Evolutionary conservation across 2,888 invertebrate genomes (phyloP).

Genomic region (Luperina testacea): DNA sequence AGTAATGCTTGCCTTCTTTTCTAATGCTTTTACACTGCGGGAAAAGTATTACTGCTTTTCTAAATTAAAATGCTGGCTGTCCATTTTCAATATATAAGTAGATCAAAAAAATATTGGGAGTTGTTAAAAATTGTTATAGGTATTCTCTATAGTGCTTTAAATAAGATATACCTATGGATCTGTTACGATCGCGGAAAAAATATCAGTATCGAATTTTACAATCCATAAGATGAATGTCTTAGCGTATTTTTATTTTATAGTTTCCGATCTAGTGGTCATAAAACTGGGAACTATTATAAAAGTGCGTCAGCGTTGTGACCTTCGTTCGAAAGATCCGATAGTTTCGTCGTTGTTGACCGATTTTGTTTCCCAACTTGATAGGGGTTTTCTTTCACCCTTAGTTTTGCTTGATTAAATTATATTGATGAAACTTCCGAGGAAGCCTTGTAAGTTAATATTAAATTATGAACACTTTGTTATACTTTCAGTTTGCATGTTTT

Average conservation of each 20-base stretch:
- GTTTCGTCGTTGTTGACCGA: slow-evolving; percentile 47
- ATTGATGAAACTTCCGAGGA: slow-evolving; percentile 41
- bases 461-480: slow-evolving; percentile 27
- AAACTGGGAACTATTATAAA: slow-evolving; percentile 78
- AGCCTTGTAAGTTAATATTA: slow-evolving; percentile 32
- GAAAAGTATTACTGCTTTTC: slow-evolving; percentile 34
- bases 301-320: slow-evolving; percentile 80
- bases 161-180: slow-evolving; percentile 52
- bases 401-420: slow-evolving; percentile 21
- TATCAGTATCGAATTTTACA: slow-evolving; percentile 69
- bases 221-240: slow-evolving; percentile 72
- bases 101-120: slow-evolving; percentile 33
- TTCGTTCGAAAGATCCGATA: slow-evolving; percentile 65
- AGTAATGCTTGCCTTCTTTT: slow-evolving; percentile 81
- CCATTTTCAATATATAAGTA: slow-evolving; percentile 17
- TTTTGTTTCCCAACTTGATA: slow-evolving; percentile 47
- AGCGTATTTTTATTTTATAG: slow-evolving; percentile 84
- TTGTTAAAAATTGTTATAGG: slow-evolving; percentile 37
- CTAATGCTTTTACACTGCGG: slow-evolving; percentile 66
- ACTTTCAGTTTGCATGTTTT: background rate
- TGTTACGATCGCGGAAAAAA: slow-evolving; percentile 54
- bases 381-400: slow-evolving; percentile 27
- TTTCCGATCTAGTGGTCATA: slow-evolving; percentile 81
- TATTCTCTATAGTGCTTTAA: slow-evolving; percentile 41
- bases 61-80: slow-evolving; percentile 32